These are phyloP conservation scores for Acanthopagrus latus DNA, from an alignment of 2,797 vertebrate genomes.

Conservation along the genomic window DNA sequence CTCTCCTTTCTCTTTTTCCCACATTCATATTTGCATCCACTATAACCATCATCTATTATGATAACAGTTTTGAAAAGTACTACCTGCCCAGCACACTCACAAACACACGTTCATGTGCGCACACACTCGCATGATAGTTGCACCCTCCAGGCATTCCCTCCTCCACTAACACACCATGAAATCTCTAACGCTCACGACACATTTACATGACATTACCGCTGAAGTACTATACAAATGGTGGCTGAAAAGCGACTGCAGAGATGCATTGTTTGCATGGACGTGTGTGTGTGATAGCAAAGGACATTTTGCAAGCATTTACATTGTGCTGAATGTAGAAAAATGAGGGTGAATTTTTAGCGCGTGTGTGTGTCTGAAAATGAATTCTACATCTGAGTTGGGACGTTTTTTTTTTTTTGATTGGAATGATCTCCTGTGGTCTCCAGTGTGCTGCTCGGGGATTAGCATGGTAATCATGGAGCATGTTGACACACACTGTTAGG, in stretches of 20 bases:
- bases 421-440: constrained; percentile 58
- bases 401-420: constrained; percentile 23
- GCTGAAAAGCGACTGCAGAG: constrained; percentile 57
- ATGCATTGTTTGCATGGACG: constrained; percentile 22
- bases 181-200: constrained; percentile 68
- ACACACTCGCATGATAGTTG: constrained; percentile 9
- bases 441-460: constrained; percentile 62
- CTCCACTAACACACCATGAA: constrained; percentile 66
- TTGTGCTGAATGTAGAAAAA: constrained; percentile 29
- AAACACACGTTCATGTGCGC: constrained; percentile 16
- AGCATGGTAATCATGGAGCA: constrained; percentile 64
- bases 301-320: constrained; percentile 24
- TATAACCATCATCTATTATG: constrained; percentile 21
- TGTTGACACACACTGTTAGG: constrained; percentile 73
- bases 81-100: background rate
- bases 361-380: background rate
- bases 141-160: constrained; percentile 46
- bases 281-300: constrained; percentile 17
- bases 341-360: constrained; percentile 11
- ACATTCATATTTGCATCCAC: background rate
- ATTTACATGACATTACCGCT: constrained; percentile 72
- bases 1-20: background rate
- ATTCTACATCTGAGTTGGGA: constrained; percentile 19
- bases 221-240: constrained; percentile 61
- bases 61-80: constrained; percentile 45